phyloP scores from a whole-genome alignment of 2,113 vertebrate species.

The Phrynosoma platyrhinos region DNA sequence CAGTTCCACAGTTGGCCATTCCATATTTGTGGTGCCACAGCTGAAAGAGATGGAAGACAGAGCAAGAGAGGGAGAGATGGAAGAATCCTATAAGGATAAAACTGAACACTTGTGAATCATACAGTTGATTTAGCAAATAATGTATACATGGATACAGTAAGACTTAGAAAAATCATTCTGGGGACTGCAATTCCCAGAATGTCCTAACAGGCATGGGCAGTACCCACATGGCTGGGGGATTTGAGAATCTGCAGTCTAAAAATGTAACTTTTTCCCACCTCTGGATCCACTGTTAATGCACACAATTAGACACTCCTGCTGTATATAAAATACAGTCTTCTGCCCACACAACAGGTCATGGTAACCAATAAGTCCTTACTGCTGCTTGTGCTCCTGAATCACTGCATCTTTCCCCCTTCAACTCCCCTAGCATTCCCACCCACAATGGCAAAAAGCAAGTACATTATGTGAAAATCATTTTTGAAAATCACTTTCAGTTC shows the following conservation, averaged over 20 bases:
- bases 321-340: too few relatives aligned
- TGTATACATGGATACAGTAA: constrained; percentile 15
- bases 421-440: too few relatives aligned
- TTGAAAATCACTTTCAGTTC: neutral
- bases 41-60: too few relatives aligned
- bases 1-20: too few relatives aligned
- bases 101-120: neutral
- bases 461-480: neutral
- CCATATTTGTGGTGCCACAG: too few relatives aligned
- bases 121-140: neutral
- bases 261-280: neutral
- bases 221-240: neutral
- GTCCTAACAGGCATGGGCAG: too few relatives aligned
- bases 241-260: neutral
- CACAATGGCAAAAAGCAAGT: neutral
- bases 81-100: neutral
- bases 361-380: too few relatives aligned
- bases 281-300: too few relatives aligned
- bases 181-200: neutral
- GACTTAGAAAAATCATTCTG: neutral
- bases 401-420: too few relatives aligned
- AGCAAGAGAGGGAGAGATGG: too few relatives aligned
- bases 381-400: neutral
- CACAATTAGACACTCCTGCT: too few relatives aligned
- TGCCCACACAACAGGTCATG: too few relatives aligned